phyloP scores from a whole-genome alignment of 2,888 invertebrate species.

The Hanleya hanleyi region DNA sequence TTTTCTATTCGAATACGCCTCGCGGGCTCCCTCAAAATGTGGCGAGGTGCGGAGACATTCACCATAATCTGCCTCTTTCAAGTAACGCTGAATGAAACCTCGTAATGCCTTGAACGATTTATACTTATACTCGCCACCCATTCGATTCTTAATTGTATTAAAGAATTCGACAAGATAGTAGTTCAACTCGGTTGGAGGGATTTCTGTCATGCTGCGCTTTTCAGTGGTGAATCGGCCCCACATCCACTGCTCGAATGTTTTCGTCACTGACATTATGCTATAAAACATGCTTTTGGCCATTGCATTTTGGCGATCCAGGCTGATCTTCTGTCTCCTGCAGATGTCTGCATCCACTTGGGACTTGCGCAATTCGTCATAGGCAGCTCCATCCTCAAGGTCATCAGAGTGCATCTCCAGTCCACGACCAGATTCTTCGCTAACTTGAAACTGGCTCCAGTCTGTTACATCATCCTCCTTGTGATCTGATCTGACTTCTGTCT shows the following conservation, averaged over 20 bases:
- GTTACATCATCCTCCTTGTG: no score
- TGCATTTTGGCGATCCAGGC: no score
- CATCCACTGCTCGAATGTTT: neutral
- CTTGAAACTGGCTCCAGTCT: no score
- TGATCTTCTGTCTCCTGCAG: no score
- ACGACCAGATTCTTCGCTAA: no score
- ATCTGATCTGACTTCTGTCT: no score
- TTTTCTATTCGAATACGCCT: neutral
- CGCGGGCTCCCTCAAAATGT: neutral
- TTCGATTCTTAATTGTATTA: neutral
- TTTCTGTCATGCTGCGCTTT: neutral
- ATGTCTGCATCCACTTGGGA: no score
- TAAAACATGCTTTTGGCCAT: no score
- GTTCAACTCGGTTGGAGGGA: neutral
- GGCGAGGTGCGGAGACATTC: neutral
- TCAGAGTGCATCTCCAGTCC: no score
- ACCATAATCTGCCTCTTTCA: neutral
- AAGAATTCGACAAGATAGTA: neutral
- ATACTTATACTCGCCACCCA: no score
- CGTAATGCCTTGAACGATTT: neutral
- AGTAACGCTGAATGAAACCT: neutral
- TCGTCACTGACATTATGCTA: neutral
- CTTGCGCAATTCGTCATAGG: no score
- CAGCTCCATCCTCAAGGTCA: no score
- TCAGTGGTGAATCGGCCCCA: neutral